Evolutionary conservation across 2,113 vertebrate species (phyloP).

Genomic region (Dicentrarchus labrax): DNA sequence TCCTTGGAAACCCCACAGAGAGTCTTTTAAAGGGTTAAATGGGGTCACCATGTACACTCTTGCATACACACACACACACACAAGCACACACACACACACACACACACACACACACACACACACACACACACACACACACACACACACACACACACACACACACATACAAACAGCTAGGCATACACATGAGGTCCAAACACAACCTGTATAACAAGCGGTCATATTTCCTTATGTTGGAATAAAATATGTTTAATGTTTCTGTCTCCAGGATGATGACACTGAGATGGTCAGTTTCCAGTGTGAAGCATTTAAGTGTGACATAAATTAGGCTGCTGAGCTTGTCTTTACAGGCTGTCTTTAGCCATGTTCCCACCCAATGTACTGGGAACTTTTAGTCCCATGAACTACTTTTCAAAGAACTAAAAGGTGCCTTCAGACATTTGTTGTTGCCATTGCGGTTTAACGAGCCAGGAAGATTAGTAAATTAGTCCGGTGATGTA

Average conservation of each 20-base stretch:
- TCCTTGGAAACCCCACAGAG: constrained; percentile 47
- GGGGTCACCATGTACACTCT: constrained; percentile 46
- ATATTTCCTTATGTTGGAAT: constrained; percentile 17
- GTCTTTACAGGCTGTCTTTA: neutral
- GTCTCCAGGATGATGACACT: neutral
- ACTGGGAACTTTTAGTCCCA: too few relatives aligned
- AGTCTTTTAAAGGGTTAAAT: constrained; percentile 66
- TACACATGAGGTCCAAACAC: constrained; percentile 14
- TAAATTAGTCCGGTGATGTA: too few relatives aligned
- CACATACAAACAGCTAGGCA: neutral
- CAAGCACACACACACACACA: neutral
- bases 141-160: constrained; percentile 4
- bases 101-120: constrained; percentile 17
- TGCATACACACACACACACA: constrained; percentile 8
- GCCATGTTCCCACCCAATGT: too few relatives aligned
- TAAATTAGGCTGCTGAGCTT: neutral
- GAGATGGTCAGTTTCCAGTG: neutral
- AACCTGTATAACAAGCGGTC: neutral
- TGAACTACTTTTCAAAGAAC: too few relatives aligned
- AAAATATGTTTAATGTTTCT: constrained; percentile 23
- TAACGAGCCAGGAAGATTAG: too few relatives aligned
- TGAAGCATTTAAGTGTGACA: neutral
- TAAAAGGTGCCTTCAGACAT: too few relatives aligned
- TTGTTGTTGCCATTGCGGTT: too few relatives aligned
- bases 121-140: constrained; percentile 16